Conservation (phyloP, 2,797 vertebrate species). For the Molossus molossus region DNA sequence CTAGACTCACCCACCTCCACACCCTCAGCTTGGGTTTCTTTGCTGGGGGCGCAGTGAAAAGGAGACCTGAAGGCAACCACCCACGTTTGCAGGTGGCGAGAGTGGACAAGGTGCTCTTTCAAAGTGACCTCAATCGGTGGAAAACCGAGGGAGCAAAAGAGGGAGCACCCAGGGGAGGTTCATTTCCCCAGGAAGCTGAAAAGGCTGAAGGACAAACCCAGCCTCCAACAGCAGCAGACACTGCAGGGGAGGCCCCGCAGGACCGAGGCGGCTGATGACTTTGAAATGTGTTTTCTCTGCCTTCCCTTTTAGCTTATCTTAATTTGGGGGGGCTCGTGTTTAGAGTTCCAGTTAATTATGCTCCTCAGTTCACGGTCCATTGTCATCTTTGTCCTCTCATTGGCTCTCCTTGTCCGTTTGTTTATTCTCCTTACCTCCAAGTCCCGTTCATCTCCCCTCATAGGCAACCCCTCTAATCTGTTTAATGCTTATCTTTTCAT, state of each 20-base stretch:
- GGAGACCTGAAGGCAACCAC: background rate
- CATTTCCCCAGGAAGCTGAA: too few species aligned
- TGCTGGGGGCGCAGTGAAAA: background rate
- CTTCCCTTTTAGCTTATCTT: background rate
- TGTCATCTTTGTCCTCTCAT: background rate
- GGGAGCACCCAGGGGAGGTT: too few species aligned
- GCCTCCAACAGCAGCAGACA: background rate
- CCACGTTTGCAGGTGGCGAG: too few species aligned
- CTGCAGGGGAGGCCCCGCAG: background rate
- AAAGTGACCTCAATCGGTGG: too few species aligned
- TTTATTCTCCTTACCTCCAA: background rate
- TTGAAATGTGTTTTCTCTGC: background rate
- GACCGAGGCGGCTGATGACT: background rate
- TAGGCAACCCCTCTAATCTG: background rate
- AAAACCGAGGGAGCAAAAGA: too few species aligned
- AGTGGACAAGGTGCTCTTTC: too few species aligned
- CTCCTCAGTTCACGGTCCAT: background rate
- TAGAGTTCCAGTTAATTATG: background rate
- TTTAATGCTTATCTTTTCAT: slow-evolving; percentile 13
- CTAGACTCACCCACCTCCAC: too few species aligned
- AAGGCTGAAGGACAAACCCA: background rate
- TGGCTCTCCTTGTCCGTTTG: background rate
- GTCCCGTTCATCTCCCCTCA: background rate
- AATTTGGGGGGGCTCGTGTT: background rate
- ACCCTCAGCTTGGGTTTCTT: background rate